Evolutionary conservation across 2,888 invertebrate species (phyloP), one percentile per base, ranked within the genome.

Genomic region (Limnephilus marmoratus): DNA sequence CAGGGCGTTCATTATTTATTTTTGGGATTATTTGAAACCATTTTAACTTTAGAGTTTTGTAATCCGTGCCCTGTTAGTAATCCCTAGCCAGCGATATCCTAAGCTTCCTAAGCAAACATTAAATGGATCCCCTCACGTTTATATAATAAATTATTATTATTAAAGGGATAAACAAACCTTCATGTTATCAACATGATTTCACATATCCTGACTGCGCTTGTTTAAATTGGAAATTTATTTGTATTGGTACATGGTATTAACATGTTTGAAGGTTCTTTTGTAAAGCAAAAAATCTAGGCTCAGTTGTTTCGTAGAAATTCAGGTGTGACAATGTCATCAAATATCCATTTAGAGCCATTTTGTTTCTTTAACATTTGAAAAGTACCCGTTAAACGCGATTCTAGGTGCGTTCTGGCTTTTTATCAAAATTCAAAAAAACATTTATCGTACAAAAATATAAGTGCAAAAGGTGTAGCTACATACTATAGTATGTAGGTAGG

Each of bases 21-120:
- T 68, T 29, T 82, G 82, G 82, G 82, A 31, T 82, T 82, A 29
- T 15, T 31, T 82, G 29, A 82, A 82, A 82, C 29, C 82, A n/a
- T 34, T 82, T 82, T 82, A 31, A 82, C 31, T 82, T 82, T 12
- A 31, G 82, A 82, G 82, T 31, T 68, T 24, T 82, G 82, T 82
- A 82, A 31, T 29, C 13, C 82, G 82, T 29, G 31, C 12, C 11
- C 29, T n/a, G 31, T 9, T 18, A 13, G 53, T 53, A 53, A 53
- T 53, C 53, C 53, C 13, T 68, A 24, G 53, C 53, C 53, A 68
- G 53, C 53, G 18, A 68, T 68, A 24, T 68, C 53, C 53, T 24
- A 68, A 68, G 7, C 53, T 3, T 68, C 53, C 53, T 68, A 68
- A 68, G 18, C 24, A 68, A 68, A 68, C 53, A 68, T 68, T 68